These are phyloP conservation scores for Psammodynastes pulverulentus DNA, from an alignment of 2,113 vertebrate species.

Conservation along the genomic window DNA sequence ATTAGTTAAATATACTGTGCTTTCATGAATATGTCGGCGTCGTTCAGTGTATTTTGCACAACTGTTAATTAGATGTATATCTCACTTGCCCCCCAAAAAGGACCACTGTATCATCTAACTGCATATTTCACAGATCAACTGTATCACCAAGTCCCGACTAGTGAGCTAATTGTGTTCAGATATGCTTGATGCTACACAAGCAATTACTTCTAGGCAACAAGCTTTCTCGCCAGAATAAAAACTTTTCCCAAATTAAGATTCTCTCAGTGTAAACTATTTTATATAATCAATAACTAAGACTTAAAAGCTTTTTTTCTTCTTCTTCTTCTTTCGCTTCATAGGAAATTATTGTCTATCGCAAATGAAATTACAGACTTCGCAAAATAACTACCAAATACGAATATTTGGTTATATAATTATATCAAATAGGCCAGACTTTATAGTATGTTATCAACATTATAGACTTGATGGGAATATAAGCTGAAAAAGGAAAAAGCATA, in stretches of 20 bases:
- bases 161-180: neutral
- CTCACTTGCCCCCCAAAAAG: neutral
- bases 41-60: neutral
- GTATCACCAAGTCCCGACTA: neutral
- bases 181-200: neutral
- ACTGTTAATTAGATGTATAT: neutral
- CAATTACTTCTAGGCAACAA: neutral
- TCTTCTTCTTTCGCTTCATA: constrained; percentile 33
- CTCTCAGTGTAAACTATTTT: constrained; percentile 60
- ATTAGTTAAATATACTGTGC: neutral
- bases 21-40: neutral
- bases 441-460: constrained; percentile 52
- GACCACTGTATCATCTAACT: neutral
- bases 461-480: constrained; percentile 38
- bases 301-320: constrained; percentile 47
- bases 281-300: constrained; percentile 43
- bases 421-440: constrained; percentile 55
- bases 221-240: constrained; percentile 1
- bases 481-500: constrained; percentile 45
- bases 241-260: constrained; percentile 18
- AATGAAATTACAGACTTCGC: constrained; percentile 57
- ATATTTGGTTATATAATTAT: neutral
- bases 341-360: constrained; percentile 62
- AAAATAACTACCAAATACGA: constrained; percentile 38
- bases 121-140: neutral